phyloP scores from a whole-genome alignment of 92 coral and sea anemone genomes.

The Desmophyllum pertusum region DNA sequence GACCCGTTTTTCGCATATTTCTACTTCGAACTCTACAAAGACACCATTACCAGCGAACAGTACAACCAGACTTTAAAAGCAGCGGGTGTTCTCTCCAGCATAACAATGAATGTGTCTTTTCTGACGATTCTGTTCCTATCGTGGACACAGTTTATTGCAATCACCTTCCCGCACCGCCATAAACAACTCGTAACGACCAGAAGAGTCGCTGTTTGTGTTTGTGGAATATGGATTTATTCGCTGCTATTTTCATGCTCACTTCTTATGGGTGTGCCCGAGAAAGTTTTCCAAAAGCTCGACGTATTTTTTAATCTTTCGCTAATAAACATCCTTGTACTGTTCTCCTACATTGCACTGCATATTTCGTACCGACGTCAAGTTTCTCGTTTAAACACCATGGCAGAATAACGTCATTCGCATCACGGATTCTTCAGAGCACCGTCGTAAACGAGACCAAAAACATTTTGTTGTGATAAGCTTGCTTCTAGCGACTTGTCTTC shows the following conservation, averaged over 20 bases:
- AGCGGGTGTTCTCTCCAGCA: constrained; percentile 66
- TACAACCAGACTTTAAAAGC: constrained; percentile 50
- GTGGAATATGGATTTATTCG: constrained; percentile 63
- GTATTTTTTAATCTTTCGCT: constrained; percentile 64
- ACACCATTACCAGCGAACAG: constrained; percentile 18
- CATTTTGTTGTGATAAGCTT: constrained; percentile 62
- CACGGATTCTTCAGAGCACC: constrained; percentile 18
- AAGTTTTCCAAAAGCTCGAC: constrained; percentile 57
- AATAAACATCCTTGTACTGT: constrained; percentile 55
- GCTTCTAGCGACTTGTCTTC: constrained; percentile 59
- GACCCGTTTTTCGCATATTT: constrained; percentile 70
- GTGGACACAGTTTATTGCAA: constrained; percentile 75
- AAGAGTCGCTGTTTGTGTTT: constrained; percentile 44
- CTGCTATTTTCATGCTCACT: constrained; percentile 46
- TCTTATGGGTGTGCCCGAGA: constrained; percentile 67
- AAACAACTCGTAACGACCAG: constrained; percentile 53
- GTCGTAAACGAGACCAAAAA: constrained; percentile 47
- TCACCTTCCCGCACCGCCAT: constrained; percentile 71
- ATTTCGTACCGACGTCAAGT: constrained; percentile 68
- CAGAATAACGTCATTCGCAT: constrained; percentile 7
- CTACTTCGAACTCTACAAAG: constrained; percentile 55
- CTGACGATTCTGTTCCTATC: constrained; percentile 70
- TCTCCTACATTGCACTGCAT: constrained; percentile 64
- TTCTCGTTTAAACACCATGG: constrained; percentile 22
- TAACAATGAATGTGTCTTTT: constrained; percentile 77